Conservation (phyloP, 2,113 vertebrate species). For the Lepus europaeus region DNA sequence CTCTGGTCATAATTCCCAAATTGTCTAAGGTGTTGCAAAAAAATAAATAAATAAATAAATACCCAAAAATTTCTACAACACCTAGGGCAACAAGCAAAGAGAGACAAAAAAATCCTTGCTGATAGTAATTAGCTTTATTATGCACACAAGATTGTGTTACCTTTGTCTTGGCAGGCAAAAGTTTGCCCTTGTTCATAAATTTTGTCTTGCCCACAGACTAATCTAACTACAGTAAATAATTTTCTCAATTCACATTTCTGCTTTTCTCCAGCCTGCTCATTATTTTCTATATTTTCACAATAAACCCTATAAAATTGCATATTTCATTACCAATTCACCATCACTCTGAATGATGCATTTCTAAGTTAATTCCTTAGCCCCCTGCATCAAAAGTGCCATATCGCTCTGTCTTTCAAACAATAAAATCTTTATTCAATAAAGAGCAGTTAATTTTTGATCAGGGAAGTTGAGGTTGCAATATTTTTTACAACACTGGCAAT, state of each 20-base stretch:
- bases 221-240: slow-evolving; percentile 78
- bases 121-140: slow-evolving; percentile 69
- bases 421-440: slow-evolving; percentile 79
- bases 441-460: slow-evolving; percentile 75
- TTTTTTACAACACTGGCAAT: slow-evolving; percentile 72
- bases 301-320: slow-evolving; percentile 57
- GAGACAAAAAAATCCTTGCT: slow-evolving; percentile 36
- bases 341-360: slow-evolving; percentile 50
- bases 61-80: slow-evolving; percentile 54
- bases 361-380: slow-evolving; percentile 40
- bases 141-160: slow-evolving; percentile 63
- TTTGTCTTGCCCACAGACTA: slow-evolving; percentile 61
- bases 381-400: slow-evolving; percentile 50
- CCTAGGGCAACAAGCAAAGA: slow-evolving; percentile 27
- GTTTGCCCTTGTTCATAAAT: slow-evolving; percentile 71
- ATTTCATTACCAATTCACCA: slow-evolving; percentile 58
- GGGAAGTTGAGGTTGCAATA: slow-evolving; percentile 45
- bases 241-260: slow-evolving; percentile 69
- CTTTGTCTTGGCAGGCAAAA: slow-evolving; percentile 66
- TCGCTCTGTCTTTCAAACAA: slow-evolving; percentile 50
- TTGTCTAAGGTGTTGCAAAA: not conserved
- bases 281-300: slow-evolving; percentile 71
- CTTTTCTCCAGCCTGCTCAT: slow-evolving; percentile 51
- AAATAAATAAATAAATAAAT: not conserved
- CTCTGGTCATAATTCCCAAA: slow-evolving; percentile 39